Conservation (phyloP, 2,888 invertebrate genomes). For the Ennomos fuscantarius region DNA sequence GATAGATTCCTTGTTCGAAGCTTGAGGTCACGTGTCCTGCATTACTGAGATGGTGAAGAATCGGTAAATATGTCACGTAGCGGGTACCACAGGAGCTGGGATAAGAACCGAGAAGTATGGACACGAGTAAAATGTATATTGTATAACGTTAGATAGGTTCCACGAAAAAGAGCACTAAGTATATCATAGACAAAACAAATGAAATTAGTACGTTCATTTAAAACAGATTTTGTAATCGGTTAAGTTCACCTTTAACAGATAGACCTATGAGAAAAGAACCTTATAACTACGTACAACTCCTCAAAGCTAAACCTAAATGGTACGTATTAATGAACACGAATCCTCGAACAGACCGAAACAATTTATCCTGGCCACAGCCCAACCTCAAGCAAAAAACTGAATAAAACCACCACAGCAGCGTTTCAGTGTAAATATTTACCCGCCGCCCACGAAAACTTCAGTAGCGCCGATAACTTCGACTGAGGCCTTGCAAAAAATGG, state of each 20-base stretch:
- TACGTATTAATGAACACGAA: slow-evolving; percentile 58
- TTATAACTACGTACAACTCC: slow-evolving; percentile 37
- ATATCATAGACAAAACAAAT: no score
- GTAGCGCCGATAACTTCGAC: slow-evolving; percentile 67
- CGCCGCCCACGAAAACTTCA: slow-evolving; percentile 71
- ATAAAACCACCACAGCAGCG: slow-evolving; percentile 63
- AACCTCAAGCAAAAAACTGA: slow-evolving; percentile 66
- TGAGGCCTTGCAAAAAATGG: slow-evolving; percentile 66
- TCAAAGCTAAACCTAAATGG: slow-evolving; percentile 43
- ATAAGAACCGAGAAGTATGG: slow-evolving; percentile 45
- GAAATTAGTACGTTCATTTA: no score
- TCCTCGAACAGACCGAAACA: slow-evolving; percentile 57
- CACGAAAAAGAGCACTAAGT: no score
- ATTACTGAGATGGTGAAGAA: slow-evolving; percentile 47
- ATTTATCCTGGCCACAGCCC: slow-evolving; percentile 63
- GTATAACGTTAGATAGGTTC: no score
- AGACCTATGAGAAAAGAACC: slow-evolving; percentile 25
- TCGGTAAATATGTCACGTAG: slow-evolving; percentile 69
- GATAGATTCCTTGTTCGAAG: slow-evolving; percentile 32
- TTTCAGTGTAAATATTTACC: slow-evolving; percentile 77
- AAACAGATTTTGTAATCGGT: no score
- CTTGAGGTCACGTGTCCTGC: slow-evolving; percentile 52
- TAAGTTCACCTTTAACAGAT: slow-evolving; percentile 1
- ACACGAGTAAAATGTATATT: slow-evolving; percentile 8
- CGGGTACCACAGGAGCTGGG: slow-evolving; percentile 48